These are phyloP conservation scores for Phyllopteryx taeniolatus DNA, from an alignment of 2,113 vertebrate genomes.

Conservation along the genomic window DNA sequence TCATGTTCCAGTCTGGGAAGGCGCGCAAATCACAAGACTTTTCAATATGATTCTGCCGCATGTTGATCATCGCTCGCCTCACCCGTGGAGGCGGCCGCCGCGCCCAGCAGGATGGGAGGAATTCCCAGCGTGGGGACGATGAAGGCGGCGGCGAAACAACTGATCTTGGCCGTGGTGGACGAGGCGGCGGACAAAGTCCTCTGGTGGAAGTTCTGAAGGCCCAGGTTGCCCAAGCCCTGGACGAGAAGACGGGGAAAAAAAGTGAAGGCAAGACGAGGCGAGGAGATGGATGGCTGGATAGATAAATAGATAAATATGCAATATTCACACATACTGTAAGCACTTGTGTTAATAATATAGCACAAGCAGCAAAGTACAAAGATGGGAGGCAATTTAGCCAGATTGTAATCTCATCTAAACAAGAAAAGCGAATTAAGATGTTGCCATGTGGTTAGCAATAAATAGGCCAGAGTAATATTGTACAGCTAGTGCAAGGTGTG, in stretches of 20 bases:
- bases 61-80: too few relatives aligned
- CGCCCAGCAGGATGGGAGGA: constrained; percentile 75
- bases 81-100: constrained; percentile 77
- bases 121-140: constrained; percentile 70
- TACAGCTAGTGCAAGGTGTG: too few relatives aligned
- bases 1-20: constrained; percentile 60
- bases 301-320: too few relatives aligned
- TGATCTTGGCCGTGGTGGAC: constrained; percentile 64
- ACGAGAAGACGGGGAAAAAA: not conserved
- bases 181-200: constrained; percentile 73
- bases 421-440: too few relatives aligned
- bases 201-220: constrained; percentile 80
- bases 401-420: too few relatives aligned
- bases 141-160: constrained; percentile 71
- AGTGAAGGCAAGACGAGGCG: not conserved
- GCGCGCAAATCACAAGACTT: not conserved
- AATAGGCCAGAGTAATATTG: too few relatives aligned
- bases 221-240: constrained; percentile 76
- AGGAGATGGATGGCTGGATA: not conserved
- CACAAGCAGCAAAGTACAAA: too few relatives aligned
- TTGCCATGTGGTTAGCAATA: too few relatives aligned
- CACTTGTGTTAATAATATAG: too few relatives aligned
- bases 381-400: too few relatives aligned
- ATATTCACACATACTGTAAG: too few relatives aligned
- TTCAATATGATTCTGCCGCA: not conserved